These are phyloP conservation scores for Nylanderia fulva DNA, from an alignment of 1,140 invertebrate species.

Conservation along the genomic window DNA sequence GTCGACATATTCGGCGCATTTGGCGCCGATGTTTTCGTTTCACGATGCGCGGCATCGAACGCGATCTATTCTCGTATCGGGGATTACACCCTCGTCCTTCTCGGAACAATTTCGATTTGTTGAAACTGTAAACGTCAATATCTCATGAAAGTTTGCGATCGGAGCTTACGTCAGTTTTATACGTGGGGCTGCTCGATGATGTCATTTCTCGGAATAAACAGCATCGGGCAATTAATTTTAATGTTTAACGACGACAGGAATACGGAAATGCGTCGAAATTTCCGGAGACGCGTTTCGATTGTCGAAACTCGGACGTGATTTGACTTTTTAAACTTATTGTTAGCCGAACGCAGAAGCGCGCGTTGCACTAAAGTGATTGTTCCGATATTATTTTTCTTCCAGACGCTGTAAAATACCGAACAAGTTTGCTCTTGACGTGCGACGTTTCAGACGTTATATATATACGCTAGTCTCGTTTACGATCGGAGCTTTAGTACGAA, in stretches of 20 bases:
- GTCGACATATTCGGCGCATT: too few relatives aligned
- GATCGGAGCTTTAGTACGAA: neutral
- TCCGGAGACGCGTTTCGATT: neutral
- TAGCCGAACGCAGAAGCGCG: neutral
- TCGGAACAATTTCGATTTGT: neutral
- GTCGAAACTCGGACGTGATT: neutral
- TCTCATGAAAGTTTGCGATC: neutral
- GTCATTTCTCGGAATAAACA: too few relatives aligned
- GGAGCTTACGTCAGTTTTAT: neutral
- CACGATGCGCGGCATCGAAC: too few relatives aligned
- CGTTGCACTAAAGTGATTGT: neutral
- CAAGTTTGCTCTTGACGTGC: slow-evolving; percentile 17
- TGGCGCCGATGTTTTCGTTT: neutral
- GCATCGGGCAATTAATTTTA: too few relatives aligned
- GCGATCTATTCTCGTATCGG: too few relatives aligned
- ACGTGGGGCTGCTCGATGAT: neutral
- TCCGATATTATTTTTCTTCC: neutral
- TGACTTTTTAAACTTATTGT: too few relatives aligned
- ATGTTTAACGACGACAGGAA: neutral
- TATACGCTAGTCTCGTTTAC: slow-evolving; percentile 25
- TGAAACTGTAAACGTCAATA: neutral
- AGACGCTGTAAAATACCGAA: neutral
- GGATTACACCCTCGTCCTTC: neutral
- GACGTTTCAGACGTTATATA: slow-evolving; percentile 6
- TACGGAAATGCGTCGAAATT: neutral